These are phyloP conservation scores for Crotophaga sulcirostris DNA, from an alignment of 2,113 vertebrate genomes.

Conservation along the genomic window DNA sequence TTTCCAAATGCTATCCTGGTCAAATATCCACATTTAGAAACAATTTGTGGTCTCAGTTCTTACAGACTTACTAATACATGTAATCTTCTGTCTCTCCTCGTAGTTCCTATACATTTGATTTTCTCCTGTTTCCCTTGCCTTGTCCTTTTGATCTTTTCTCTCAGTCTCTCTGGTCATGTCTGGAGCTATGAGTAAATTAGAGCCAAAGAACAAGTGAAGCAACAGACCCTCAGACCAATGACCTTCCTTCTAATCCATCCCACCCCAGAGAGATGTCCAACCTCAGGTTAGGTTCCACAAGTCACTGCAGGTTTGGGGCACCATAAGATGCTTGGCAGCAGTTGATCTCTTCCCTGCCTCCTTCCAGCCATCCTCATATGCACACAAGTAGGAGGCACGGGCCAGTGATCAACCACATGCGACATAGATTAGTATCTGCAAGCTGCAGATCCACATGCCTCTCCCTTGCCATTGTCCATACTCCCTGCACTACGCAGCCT, in stretches of 20 bases:
- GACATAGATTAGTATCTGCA: background rate
- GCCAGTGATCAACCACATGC: too few species aligned
- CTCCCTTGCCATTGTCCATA: background rate
- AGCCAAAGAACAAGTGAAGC: background rate
- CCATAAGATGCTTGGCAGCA: background rate
- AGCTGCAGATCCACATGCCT: background rate
- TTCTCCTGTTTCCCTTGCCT: background rate
- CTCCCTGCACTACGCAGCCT: background rate
- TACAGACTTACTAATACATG: background rate
- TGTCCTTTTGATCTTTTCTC: background rate
- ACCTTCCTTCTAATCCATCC: background rate
- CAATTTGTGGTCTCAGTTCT: background rate
- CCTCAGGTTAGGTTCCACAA: background rate
- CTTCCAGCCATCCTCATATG: background rate
- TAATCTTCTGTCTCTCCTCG: background rate
- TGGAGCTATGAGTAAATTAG: background rate
- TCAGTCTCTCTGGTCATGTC: background rate
- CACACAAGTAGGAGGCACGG: background rate
- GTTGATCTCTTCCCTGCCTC: background rate
- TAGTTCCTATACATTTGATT: background rate
- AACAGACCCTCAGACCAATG: background rate
- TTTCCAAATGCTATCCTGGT: background rate
- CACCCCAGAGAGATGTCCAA: background rate
- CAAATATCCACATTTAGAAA: background rate
- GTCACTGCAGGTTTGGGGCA: background rate